Conservation (phyloP, 2,888 invertebrate species). For the Hirtodrosophila alboralis region DNA sequence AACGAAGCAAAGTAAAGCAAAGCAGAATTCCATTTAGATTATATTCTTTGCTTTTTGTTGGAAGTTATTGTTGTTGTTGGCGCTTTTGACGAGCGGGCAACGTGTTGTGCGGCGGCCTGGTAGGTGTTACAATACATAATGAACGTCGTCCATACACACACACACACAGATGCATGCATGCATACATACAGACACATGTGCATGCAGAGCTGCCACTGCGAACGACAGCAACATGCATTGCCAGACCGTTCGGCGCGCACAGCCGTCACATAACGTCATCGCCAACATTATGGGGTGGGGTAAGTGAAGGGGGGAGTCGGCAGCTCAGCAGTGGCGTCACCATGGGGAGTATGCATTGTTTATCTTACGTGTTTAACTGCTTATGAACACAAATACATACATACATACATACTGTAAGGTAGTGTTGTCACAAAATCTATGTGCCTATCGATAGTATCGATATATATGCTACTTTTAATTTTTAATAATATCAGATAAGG, state of each 20-base stretch:
- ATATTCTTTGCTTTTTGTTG: constrained; percentile 51
- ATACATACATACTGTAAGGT: background rate
- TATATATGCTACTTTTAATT: too few relatives aligned
- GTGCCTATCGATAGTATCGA: too few relatives aligned
- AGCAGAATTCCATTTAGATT: constrained; percentile 75
- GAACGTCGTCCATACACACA: constrained; percentile 45
- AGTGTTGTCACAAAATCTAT: too few relatives aligned
- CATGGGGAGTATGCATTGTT: constrained; percentile 12
- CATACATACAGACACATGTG: constrained; percentile 21
- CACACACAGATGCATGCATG: constrained; percentile 8
- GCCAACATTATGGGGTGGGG: constrained; percentile 38
- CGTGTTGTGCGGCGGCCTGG: constrained; percentile 58
- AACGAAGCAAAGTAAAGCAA: constrained; percentile 61
- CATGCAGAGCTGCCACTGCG: constrained; percentile 37
- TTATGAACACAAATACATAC: constrained; percentile 2
- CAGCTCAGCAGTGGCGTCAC: constrained; percentile 15
- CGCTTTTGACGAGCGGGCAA: constrained; percentile 59
- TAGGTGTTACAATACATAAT: constrained; percentile 73
- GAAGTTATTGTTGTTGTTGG: constrained; percentile 41
- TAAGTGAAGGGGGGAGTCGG: too few relatives aligned
- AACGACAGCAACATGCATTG: constrained; percentile 43
- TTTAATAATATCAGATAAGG: too few relatives aligned
- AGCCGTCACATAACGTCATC: constrained; percentile 66
- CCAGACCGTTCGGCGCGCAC: constrained; percentile 74
- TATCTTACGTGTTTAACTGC: constrained; percentile 10